Conservation (phyloP, 2,888 invertebrate genomes). For the Schizaphis graminum region DNA sequence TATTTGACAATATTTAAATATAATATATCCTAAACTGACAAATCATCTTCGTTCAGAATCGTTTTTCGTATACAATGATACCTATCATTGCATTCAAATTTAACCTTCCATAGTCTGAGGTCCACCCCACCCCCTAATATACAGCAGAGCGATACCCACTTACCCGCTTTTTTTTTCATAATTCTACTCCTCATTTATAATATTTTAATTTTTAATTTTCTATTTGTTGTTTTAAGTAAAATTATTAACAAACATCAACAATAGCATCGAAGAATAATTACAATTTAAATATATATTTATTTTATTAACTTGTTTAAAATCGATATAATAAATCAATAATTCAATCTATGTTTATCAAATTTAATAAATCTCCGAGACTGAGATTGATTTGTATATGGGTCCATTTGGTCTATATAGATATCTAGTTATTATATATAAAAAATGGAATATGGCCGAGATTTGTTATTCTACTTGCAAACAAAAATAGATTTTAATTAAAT, state of each 20-base stretch:
- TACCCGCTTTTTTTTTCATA: too few species aligned
- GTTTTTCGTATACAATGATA: too few species aligned
- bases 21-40: too few species aligned
- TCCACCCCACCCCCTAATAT: too few species aligned
- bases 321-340: background rate
- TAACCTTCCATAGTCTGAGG: too few species aligned
- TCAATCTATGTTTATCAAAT: background rate
- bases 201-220: background rate
- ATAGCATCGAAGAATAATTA: background rate
- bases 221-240: background rate
- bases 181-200: background rate
- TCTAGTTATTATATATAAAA: background rate
- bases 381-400: background rate
- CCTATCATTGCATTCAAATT: too few species aligned
- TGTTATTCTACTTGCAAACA: background rate
- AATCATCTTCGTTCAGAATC: too few species aligned
- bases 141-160: too few species aligned
- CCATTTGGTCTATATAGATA: background rate
- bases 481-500: constrained; percentile 46
- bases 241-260: background rate
- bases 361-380: background rate
- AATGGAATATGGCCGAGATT: background rate
- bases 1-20: too few species aligned
- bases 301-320: background rate
- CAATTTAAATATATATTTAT: background rate